Base-by-base conservation (phyloP, 2,797 vertebrate genomes). In the Cephalopachus bancanus region DNA sequence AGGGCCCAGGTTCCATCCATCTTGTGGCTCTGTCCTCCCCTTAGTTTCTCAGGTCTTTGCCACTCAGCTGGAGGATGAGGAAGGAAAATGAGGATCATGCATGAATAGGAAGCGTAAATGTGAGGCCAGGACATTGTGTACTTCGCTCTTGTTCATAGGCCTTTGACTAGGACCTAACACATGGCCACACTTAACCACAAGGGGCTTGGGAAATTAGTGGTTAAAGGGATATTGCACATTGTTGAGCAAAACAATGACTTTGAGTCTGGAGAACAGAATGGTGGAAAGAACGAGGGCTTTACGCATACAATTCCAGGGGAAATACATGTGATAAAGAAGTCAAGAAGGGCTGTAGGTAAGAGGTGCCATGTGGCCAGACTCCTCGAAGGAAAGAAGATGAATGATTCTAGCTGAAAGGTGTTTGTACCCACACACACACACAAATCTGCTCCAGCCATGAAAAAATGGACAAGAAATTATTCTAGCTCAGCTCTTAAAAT, bases 401-500 rank as follows among this genome's bases (percentile, higher is more conserved):
- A 53, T 76, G 22, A 44, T 83, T 90, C 69, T 87, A 62, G 90
- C 30, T 80, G 53, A 71, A 94, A 75, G 78, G 26, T 81, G 15
- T 26, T 86, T 86, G 3, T 65, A 71, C 20, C 14, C n/a, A 49
- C 19, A 92, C 24, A 33, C 28, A 64, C 28, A 60, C 76, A 80
- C 87, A 51, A 20, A 26, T 74, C 78, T 96, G 65, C n/a, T 89
- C 28, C 10, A 30, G 7, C 4, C 19, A 60, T 16, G 44, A 94
- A 30, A 69, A 94, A 93, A 85, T 83, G 37, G 62, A 44, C 33
- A 92, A 80, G 49, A 75, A 89, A 79, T 83, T 28, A 78, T 87
- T 89, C 53, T 37, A 72, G 44, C 30, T 94, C 20, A 20, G 15
- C 11, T 71, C 59, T 81, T 90, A 91, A 93, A 93, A 83, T 80